Conservation (phyloP, 64 coral and sea anemone genomes). For the Stichodactyla mertensii region DNA sequence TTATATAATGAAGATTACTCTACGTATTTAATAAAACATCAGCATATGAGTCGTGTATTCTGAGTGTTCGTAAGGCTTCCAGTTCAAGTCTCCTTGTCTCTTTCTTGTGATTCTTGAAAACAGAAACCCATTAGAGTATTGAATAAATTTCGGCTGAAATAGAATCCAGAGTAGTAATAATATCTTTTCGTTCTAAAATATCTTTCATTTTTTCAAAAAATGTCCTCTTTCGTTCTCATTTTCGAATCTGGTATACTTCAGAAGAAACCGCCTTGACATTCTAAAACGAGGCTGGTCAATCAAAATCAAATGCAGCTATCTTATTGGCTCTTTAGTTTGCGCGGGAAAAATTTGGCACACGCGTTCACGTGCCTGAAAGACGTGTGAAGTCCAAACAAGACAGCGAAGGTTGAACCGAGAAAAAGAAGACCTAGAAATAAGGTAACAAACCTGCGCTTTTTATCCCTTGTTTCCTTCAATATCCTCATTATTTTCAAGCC, state of each 20-base stretch:
- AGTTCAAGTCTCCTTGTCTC: too few relatives aligned
- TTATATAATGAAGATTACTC: too few relatives aligned
- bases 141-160: too few relatives aligned
- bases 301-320: not conserved
- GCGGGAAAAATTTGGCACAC: constrained; percentile 12
- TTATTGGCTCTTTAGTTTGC: constrained; percentile 11
- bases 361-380: constrained; percentile 2
- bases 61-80: too few relatives aligned
- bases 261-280: not conserved
- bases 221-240: not conserved
- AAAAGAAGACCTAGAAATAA: not conserved
- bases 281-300: not conserved
- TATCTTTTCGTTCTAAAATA: too few relatives aligned
- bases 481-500: not conserved
- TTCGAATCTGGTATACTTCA: not conserved
- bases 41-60: too few relatives aligned
- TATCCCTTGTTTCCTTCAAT: not conserved
- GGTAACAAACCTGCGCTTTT: not conserved
- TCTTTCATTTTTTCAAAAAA: not conserved
- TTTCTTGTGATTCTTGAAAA: too few relatives aligned
- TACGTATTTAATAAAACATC: too few relatives aligned
- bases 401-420: not conserved
- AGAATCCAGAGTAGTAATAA: too few relatives aligned
- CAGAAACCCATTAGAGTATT: too few relatives aligned
- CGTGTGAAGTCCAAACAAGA: not conserved